Conservation (phyloP, 1,140 invertebrate species). For the Lucilia sericata region DNA sequence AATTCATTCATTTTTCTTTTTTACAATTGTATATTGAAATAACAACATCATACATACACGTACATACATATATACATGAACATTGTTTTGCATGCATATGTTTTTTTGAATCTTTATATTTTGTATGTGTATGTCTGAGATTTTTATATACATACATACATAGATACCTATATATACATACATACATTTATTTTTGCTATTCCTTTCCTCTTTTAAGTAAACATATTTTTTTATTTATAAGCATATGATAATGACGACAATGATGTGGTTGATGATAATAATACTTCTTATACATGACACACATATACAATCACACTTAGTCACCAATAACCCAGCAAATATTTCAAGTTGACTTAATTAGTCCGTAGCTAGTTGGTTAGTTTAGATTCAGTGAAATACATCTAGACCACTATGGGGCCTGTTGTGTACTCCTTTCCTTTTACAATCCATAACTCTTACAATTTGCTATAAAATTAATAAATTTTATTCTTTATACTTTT, state of each 20-base stretch:
- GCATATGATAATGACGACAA: background rate
- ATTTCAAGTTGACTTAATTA: too few species aligned
- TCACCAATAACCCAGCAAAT: too few species aligned
- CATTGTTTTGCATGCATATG: background rate
- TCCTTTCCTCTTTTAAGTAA: background rate
- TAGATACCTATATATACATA: too few species aligned
- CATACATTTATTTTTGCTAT: background rate
- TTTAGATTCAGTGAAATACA: too few species aligned
- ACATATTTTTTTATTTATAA: background rate
- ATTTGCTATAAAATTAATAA: too few species aligned
- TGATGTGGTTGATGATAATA: constrained; percentile 1
- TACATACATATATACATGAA: background rate
- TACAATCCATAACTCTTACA: too few species aligned
- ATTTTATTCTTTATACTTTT: too few species aligned
- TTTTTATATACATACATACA: too few species aligned
- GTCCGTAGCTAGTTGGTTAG: too few species aligned
- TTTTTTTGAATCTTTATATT: background rate
- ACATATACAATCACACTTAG: background rate
- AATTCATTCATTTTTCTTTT: background rate
- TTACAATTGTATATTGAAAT: background rate
- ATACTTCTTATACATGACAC: background rate
- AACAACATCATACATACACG: background rate
- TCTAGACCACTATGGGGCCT: too few species aligned
- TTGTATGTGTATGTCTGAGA: background rate
- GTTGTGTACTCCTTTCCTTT: too few species aligned